These are phyloP conservation scores for Noctilio leporinus DNA, from an alignment of 2,113 vertebrate species.

Conservation along the genomic window DNA sequence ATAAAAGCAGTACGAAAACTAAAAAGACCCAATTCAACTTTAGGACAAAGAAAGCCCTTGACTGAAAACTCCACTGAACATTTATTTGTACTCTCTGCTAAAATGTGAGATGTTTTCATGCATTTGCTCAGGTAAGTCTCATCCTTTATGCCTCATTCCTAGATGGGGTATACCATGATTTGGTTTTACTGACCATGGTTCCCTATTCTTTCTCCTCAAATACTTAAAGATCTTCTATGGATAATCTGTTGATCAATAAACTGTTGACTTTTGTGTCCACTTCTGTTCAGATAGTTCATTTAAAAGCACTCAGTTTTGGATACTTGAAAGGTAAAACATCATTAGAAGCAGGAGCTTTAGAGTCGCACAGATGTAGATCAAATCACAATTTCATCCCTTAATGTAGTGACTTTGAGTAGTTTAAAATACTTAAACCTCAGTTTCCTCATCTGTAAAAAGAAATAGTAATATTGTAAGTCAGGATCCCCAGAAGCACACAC, in stretches of 20 bases:
- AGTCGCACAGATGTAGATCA: neutral
- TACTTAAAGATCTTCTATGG: neutral
- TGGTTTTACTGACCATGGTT: neutral
- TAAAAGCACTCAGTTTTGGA: neutral
- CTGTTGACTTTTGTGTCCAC: neutral
- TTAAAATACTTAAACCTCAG: neutral
- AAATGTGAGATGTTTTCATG: neutral
- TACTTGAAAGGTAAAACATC: neutral
- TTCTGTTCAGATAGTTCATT: neutral
- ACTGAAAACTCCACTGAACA: neutral
- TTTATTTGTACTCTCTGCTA: neutral
- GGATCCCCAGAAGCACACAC: neutral
- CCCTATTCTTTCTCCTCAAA: neutral
- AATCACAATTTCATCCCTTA: neutral
- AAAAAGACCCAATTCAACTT: neutral
- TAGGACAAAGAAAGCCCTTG: neutral
- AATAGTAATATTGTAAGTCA: neutral
- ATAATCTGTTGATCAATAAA: neutral
- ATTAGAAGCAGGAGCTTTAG: neutral
- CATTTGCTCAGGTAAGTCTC: neutral
- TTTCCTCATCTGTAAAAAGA: neutral
- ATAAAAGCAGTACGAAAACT: neutral
- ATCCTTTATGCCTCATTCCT: neutral
- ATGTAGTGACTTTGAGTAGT: neutral
- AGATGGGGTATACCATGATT: neutral